phyloP scores from a whole-genome alignment of 2,888 invertebrate genomes.

The Girardia tigrina region DNA sequence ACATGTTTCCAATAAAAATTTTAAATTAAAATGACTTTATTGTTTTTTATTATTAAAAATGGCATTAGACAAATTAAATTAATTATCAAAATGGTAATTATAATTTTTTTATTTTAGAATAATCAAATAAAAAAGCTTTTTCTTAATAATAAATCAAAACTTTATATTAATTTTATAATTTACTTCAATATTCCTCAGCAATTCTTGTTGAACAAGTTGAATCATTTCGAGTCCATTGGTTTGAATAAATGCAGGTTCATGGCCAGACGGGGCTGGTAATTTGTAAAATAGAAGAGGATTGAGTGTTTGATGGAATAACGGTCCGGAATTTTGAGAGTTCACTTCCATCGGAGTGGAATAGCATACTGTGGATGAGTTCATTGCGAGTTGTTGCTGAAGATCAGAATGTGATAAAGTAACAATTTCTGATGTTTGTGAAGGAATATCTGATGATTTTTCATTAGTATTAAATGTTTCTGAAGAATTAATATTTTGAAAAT shows the following conservation, averaged over 20 bases:
- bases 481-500: not conserved
- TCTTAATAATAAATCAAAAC: too few species aligned
- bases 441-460: not conserved
- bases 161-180: too few species aligned
- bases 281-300: conserved; percentile 12
- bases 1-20: too few species aligned
- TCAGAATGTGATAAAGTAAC: not conserved
- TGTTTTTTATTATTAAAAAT: too few species aligned
- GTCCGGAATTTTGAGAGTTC: not conserved
- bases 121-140: too few species aligned
- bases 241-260: not conserved
- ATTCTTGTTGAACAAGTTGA: conserved; percentile 1
- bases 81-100: too few species aligned
- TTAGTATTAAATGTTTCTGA: not conserved
- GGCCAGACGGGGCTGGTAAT: not conserved
- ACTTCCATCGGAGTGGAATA: not conserved
- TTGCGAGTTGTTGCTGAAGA: not conserved
- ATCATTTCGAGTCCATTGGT: conserved; percentile 23
- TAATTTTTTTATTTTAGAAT: too few species aligned
- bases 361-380: not conserved
- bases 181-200: not conserved
- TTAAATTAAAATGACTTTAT: too few species aligned
- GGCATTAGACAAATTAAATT: too few species aligned
- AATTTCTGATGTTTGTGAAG: not conserved
- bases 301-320: not conserved